These are phyloP conservation scores for Nesogale talazaci DNA, from an alignment of 2,113 vertebrate genomes.

Conservation along the genomic window DNA sequence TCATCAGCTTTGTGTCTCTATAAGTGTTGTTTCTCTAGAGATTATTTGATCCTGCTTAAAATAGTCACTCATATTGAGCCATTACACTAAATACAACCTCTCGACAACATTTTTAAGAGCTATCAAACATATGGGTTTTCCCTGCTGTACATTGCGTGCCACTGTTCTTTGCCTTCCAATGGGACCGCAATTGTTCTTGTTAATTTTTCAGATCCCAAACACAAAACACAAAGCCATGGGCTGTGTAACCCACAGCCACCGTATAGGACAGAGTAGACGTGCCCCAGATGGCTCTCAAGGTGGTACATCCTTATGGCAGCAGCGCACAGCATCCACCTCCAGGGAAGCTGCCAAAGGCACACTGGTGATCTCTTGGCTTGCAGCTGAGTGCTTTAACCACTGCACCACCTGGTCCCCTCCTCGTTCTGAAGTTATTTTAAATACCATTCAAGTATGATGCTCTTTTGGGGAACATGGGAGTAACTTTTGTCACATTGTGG, in stretches of 20 bases:
- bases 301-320: not conserved
- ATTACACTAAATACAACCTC: not conserved
- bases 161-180: conserved; percentile 44
- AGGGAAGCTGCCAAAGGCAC: not conserved
- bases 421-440: conserved; percentile 47
- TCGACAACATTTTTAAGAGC: not conserved
- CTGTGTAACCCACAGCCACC: too few species aligned
- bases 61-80: not conserved
- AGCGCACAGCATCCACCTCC: not conserved
- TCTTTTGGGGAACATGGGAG: not conserved
- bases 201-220: not conserved
- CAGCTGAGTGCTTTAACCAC: not conserved
- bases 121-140: not conserved
- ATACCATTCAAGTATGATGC: conserved; percentile 9
- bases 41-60: conserved; percentile 25
- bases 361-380: too few species aligned
- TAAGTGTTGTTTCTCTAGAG: not conserved
- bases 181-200: conserved; percentile 21
- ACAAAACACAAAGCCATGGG: not conserved
- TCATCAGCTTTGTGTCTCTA: conserved; percentile 20
- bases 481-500: conserved; percentile 9
- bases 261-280: not conserved
- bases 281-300: not conserved
- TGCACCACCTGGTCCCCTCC: not conserved
- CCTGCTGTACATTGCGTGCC: not conserved